Evolutionary conservation across 2,113 vertebrate genomes (phyloP).

Genomic region (Polypterus bichir): DNA sequence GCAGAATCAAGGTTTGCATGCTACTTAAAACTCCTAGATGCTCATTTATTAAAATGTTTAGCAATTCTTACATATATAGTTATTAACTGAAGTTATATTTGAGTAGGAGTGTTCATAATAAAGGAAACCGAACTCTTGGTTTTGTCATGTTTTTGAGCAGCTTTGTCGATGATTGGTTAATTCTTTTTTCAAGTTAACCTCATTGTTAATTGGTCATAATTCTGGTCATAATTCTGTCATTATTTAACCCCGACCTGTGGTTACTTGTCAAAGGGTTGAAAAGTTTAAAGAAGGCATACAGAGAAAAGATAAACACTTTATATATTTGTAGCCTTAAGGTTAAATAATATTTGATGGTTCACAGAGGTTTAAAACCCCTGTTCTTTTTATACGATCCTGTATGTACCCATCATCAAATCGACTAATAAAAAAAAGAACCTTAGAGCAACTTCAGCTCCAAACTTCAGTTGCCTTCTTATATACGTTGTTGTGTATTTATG

Average conservation of each 20-base stretch:
- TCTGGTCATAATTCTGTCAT: constrained; percentile 1
- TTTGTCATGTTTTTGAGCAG: background rate
- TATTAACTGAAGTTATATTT: too few relatives aligned
- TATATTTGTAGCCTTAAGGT: background rate
- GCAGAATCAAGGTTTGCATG: too few relatives aligned
- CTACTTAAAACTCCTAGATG: too few relatives aligned
- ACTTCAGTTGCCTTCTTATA: background rate
- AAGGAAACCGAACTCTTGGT: background rate
- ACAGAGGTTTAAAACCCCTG: background rate
- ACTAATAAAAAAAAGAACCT: background rate
- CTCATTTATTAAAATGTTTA: too few relatives aligned
- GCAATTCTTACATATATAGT: too few relatives aligned
- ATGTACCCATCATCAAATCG: background rate
- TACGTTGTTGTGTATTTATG: background rate
- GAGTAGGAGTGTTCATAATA: background rate
- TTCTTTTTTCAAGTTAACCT: background rate
- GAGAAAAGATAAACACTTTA: background rate
- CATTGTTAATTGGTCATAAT: background rate
- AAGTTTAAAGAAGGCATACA: background rate
- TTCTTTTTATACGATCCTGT: background rate
- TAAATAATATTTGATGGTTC: background rate
- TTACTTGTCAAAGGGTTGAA: constrained; percentile 10
- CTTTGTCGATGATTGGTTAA: background rate
- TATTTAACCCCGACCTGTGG: background rate
- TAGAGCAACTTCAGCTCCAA: background rate